A percentile compares a stretch with the other conserved stretches of the same genome.
phyloP scores from a whole-genome alignment of 2,113 vertebrate species.

The Zosterops japonicus region DNA sequence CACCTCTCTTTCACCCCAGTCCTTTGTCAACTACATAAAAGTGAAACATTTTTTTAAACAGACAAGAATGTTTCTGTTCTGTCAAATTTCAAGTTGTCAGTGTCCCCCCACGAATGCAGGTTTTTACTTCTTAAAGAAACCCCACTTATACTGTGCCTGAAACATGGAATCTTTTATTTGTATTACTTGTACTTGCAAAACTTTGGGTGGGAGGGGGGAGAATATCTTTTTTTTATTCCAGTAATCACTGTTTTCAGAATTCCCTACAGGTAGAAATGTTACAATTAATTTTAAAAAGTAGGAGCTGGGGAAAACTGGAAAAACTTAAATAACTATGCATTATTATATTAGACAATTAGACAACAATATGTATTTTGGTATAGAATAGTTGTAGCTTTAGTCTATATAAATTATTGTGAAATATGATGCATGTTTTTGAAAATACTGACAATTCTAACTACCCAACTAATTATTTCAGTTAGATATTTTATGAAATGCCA shows the following conservation, averaged over 20 bases:
- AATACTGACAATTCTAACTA: neutral
- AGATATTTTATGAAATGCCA: neutral
- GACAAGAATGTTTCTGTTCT: neutral
- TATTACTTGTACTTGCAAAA: neutral
- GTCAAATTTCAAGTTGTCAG: neutral
- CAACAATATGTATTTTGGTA: neutral
- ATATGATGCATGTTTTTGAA: neutral
- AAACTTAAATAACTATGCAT: neutral
- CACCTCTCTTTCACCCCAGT: neutral
- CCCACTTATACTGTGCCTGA: neutral
- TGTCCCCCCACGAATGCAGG: neutral
- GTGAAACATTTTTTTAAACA: neutral
- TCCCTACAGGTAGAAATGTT: neutral
- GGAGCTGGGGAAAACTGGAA: neutral
- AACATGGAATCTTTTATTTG: neutral
- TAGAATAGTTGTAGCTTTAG: neutral
- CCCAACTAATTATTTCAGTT: neutral
- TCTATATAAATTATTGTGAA: neutral
- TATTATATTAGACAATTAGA: neutral
- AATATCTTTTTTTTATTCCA: neutral
- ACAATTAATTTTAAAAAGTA: neutral
- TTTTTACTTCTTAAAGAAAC: neutral
- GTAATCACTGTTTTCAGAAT: neutral
- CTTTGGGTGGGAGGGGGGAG: fast-evolving
- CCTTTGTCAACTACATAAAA: neutral